Evolutionary conservation across 2,888 invertebrate species (phyloP).

Genomic region (Iphiclides podalirius): DNA sequence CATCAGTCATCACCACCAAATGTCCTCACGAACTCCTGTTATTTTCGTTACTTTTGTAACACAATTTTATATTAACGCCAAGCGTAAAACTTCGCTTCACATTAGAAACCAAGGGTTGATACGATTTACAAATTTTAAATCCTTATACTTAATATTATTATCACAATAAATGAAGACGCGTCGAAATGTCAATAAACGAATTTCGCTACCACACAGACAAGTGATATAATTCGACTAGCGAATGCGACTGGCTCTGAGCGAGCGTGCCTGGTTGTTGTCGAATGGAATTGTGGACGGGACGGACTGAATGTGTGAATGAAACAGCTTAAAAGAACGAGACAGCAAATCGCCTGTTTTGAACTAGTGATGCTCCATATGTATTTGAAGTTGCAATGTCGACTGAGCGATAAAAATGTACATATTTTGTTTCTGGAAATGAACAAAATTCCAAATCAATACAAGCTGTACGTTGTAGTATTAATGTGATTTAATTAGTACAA

Average conservation of each 20-base stretch:
- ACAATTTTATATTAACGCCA: slow-evolving; percentile 2
- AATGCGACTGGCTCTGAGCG: too few species aligned
- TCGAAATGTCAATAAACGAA: slow-evolving; percentile 32
- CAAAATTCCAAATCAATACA: too few species aligned
- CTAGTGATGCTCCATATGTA: slow-evolving; percentile 27
- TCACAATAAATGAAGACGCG: slow-evolving; percentile 51
- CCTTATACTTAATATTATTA: slow-evolving; percentile 30
- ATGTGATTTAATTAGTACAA: too few species aligned
- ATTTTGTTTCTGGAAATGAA: too few species aligned
- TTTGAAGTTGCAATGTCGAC: slow-evolving; percentile 3
- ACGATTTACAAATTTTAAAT: slow-evolving; percentile 27
- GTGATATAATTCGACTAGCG: slow-evolving; percentile 45
- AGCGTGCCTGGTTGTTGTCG: too few species aligned
- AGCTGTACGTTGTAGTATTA: too few species aligned
- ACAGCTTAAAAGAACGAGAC: slow-evolving; percentile 41
- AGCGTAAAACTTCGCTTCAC: slow-evolving; percentile 9
- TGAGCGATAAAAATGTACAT: background rate
- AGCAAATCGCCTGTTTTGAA: slow-evolving; percentile 37
- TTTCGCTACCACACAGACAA: slow-evolving; percentile 28
- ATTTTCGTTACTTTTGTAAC: background rate
- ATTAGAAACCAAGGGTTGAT: slow-evolving; percentile 8
- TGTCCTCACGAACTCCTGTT: slow-evolving; percentile 17
- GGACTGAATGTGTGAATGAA: slow-evolving; percentile 33
- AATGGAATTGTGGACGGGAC: background rate
- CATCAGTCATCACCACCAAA: slow-evolving; percentile 55